Evolutionary conservation across 2,797 vertebrate species (phyloP).

Genomic region (Crocidura indochinensis): DNA sequence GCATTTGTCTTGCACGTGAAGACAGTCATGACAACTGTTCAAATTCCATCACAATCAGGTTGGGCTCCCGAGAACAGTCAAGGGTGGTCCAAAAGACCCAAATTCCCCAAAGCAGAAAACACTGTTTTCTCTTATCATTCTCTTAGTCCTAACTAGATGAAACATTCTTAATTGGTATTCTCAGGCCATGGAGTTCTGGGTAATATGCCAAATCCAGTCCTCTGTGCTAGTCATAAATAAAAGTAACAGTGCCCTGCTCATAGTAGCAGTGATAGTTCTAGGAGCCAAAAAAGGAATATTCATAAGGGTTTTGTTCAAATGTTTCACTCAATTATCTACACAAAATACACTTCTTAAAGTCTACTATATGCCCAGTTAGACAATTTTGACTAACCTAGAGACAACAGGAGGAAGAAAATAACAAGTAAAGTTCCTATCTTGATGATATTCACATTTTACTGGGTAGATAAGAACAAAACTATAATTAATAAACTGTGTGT

Average conservation of each 20-base stretch:
- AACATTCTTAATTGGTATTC: too few relatives aligned
- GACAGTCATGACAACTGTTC: not conserved
- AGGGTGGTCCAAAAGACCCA: too few relatives aligned
- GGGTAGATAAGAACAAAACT: not conserved
- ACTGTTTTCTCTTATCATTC: too few relatives aligned
- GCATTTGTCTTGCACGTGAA: not conserved
- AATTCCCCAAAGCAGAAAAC: too few relatives aligned
- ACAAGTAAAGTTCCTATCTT: not conserved
- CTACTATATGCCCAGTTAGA: not conserved
- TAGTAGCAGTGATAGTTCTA: not conserved
- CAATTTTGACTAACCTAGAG: not conserved
- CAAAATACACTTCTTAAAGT: constrained; percentile 12
- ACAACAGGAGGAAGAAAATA: not conserved
- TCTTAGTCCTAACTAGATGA: too few relatives aligned
- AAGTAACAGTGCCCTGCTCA: not conserved
- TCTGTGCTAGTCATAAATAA: not conserved
- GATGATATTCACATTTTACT: not conserved
- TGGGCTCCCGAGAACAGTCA: too few relatives aligned
- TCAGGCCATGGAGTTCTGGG: too few relatives aligned
- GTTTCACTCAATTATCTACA: constrained; percentile 6
- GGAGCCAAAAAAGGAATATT: not conserved
- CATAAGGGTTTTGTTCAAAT: not conserved
- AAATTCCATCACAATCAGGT: not conserved
- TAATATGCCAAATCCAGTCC: too few relatives aligned
- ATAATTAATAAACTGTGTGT: not conserved